A percentile compares a stretch with the other conserved stretches of the same genome.
Conservation (phyloP, 2,888 invertebrate species). For the Spodoptera picta region DNA sequence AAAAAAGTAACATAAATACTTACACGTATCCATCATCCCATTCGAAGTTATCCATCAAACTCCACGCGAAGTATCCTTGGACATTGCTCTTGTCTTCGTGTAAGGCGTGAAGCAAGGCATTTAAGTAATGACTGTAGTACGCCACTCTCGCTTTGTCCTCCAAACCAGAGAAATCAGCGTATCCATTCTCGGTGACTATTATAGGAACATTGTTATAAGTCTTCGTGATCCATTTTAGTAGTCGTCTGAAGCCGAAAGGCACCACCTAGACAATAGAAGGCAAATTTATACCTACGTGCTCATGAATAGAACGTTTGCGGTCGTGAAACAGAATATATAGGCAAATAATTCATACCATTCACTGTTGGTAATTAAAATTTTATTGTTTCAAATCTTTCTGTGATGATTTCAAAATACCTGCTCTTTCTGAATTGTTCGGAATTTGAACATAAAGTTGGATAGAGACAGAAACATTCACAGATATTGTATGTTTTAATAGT, state of each 20-base stretch:
- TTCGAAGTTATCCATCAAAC: conserved; percentile 95
- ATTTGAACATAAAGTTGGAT: background rate
- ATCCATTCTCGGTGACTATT: conserved; percentile 88
- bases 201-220: conserved; percentile 86
- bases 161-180: conserved; percentile 84
- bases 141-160: conserved; percentile 88
- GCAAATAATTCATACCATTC: background rate
- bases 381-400: conserved; percentile 3
- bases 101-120: conserved; percentile 84
- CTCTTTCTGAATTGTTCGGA: background rate
- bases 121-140: conserved; percentile 88
- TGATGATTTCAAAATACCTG: background rate
- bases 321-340: background rate
- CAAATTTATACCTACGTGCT: background rate
- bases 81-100: conserved; percentile 90
- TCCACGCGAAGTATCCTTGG: conserved; percentile 93
- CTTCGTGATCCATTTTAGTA: conserved; percentile 87
- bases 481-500: background rate
- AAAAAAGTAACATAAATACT: conserved; percentile 67
- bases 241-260: conserved; percentile 88
- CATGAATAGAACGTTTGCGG: background rate
- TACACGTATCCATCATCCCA: conserved; percentile 94
- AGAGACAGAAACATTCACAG: conserved; percentile 7
- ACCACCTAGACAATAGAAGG: conserved; percentile 79
- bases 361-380: background rate